Base-by-base conservation (phyloP, 2,113 vertebrate species). In the Dendropsophus ebraccatus region DNA sequence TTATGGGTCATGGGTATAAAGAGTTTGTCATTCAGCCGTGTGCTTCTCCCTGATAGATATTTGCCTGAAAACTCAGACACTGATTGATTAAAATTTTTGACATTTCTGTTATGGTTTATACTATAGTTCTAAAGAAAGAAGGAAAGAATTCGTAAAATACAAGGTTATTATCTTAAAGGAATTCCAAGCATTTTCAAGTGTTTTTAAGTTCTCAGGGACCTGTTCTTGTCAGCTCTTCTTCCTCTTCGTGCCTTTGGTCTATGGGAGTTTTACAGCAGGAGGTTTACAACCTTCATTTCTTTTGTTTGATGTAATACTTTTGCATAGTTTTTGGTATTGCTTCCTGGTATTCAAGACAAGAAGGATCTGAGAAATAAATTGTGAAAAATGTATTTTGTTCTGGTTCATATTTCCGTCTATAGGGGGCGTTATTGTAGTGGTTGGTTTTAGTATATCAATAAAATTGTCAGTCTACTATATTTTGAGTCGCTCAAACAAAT, bases 121-220 rank as follows among this genome's bases (percentile, higher is more conserved):
- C 30, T 69, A 35, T 70, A 37, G 23, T 37, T 70, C 67, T 70
- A 11, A 23, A 7, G 67, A 7, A 19, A 23, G 67, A 41, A 41
- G 67, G 35, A 37, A 37, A 6, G 35, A 70, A 41, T 70, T 70
- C 23, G 11, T 41, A 0, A 3, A 70, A 21, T 41, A 41, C 23
- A 23, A 4, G 35, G 67, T 23, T 70, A 37, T 9, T 7, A 21
- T 0, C 23, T 70, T 35, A 41, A 9, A 41, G 35, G 67, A 70
- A 70, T 70, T 41, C 67, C 67, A 41, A 35, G 35, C 67, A 5
- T 41, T 70, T 70, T 23, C 32, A 70, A 70, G 67, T 70, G 67
- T 70, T 70, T n/a, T 70, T 19, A 23, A 21, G 67, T 21, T 70
- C 35, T 37, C 67, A 4, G 19, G 19, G 32, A 70, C 67, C 35